Evolutionary conservation across 2,113 vertebrate genomes (phyloP), one percentile per base, ranked within the genome.

Genomic region (Rhinolophus ferrumequinum): DNA sequence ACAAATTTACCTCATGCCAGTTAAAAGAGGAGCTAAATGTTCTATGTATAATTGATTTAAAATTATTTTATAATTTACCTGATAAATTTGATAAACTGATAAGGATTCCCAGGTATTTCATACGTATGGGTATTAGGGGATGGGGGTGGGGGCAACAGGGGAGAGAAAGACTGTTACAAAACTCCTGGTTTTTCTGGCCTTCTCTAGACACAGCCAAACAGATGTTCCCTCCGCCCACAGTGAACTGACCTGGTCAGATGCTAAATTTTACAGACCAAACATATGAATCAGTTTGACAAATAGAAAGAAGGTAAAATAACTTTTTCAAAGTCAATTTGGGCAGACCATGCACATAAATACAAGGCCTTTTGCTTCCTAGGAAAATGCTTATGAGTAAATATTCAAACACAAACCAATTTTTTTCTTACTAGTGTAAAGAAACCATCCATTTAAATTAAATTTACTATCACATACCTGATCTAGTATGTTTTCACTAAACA

Each of bases 391-490:
- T 56, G 28, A 69, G n/a, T 58, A 90, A 90, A 92, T 88, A 96
- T 18, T 92, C 28, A 72, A 94, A 91, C 50, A 66, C 24, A 62
- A 64, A 83, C 50, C 28, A 70, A 52, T 56, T 72, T 30, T 88
- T 41, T 95, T 52, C 33, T 93, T 64, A 72, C 11, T 73, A 76
- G 38, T 76, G 47, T n/a, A 84, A 44, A 82, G 88, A 86, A 70
- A 58, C 3, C 19, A 88, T 44, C 73, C 15, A 54, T 82, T 85
- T 72, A 85, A 90, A 70, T 96, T 77, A 93, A 86, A 86, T 67
- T 94, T 93, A 41, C 64, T 56, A 93, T 73, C 88, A 99, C 99
- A 96, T 97, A 99, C 99, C 99, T 99, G 99, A 98, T 99, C 98
- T 91, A 99, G 98, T 92, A 99, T 98, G 95, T 98, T 99, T 66